Conservation (phyloP, 2,888 invertebrate genomes). For the Torymus tubicola region DNA sequence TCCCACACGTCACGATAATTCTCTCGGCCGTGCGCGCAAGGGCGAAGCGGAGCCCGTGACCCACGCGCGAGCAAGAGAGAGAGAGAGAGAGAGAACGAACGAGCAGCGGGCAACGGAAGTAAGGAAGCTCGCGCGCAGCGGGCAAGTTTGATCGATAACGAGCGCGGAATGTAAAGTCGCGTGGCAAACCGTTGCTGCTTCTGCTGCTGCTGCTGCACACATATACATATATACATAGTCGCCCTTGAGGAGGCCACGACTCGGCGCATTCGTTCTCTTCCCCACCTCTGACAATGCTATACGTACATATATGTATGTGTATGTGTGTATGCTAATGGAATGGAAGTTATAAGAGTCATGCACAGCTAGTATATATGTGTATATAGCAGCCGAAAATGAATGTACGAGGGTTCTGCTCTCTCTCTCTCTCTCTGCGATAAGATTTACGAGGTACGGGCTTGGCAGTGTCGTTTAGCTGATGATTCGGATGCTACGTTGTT, state of each 20-base stretch:
- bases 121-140: not conserved
- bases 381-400: too few species aligned
- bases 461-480: too few species aligned
- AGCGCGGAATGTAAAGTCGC: constrained; percentile 40
- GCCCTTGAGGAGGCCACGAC: constrained; percentile 44
- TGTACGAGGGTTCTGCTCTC: too few species aligned
- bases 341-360: too few species aligned
- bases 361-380: too few species aligned
- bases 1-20: not conserved
- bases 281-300: not conserved
- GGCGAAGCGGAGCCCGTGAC: constrained; percentile 51
- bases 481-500: too few species aligned
- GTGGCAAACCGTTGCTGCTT: not conserved
- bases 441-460: too few species aligned
- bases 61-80: constrained; percentile 39
- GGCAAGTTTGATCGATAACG: constrained; percentile 55
- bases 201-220: not conserved
- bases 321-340: too few species aligned
- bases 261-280: not conserved
- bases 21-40: constrained; percentile 12
- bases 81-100: not conserved
- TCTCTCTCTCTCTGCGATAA: too few species aligned
- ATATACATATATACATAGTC: not conserved
- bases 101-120: not conserved
- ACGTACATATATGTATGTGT: not conserved